phyloP scores from a whole-genome alignment of 2,888 invertebrate genomes.

The Andrena camellia region DNA sequence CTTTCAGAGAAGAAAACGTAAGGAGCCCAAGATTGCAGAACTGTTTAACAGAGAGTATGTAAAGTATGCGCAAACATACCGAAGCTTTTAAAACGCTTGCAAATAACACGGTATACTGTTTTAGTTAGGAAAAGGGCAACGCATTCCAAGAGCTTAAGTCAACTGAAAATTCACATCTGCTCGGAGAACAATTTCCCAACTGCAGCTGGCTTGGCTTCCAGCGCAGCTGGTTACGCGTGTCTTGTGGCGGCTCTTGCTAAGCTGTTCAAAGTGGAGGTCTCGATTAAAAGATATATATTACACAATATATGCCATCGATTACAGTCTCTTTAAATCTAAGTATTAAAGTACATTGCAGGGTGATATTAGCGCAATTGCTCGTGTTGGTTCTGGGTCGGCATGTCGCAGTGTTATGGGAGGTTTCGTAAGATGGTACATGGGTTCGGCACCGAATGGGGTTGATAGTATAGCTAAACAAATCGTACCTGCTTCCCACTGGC shows the following conservation, averaged over 20 bases:
- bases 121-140: constrained; percentile 86
- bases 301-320: not conserved
- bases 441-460: constrained; percentile 88
- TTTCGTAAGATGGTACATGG: constrained; percentile 96
- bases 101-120: constrained; percentile 48
- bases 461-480: constrained; percentile 93
- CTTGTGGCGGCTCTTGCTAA: constrained; percentile 90
- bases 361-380: constrained; percentile 92
- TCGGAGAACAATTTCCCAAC: constrained; percentile 99
- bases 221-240: constrained; percentile 99
- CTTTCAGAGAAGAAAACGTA: constrained; percentile 89
- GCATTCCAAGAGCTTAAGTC: constrained; percentile 84
- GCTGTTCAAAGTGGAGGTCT: constrained; percentile 90
- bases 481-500: constrained; percentile 92
- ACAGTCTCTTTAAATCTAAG: not conserved
- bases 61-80: not conserved
- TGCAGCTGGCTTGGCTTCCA: constrained; percentile 98
- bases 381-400: constrained; percentile 97
- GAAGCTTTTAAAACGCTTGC: not conserved
- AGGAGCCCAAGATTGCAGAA: constrained; percentile 91
- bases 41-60: constrained; percentile 91
- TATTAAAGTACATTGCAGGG: constrained; percentile 83
- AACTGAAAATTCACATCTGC: constrained; percentile 93
- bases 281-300: not conserved
- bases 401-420: constrained; percentile 98